Evolutionary conservation across 2,113 vertebrate species (phyloP).

Genomic region (Heteronetta atricapilla): DNA sequence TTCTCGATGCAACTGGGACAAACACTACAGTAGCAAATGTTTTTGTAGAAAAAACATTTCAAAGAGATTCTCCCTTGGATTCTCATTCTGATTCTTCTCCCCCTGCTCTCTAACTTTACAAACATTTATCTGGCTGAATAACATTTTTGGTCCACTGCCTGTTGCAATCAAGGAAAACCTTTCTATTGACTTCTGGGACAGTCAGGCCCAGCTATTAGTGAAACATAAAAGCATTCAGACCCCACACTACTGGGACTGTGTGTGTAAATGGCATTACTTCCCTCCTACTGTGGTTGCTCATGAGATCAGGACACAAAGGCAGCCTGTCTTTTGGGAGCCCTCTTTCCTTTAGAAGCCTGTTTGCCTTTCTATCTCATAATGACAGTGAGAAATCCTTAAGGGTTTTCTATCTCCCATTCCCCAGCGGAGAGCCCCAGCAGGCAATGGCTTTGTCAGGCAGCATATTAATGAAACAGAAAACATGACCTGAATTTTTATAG

Average conservation of each 20-base stretch:
- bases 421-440: constrained; percentile 55
- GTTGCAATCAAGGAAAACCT: constrained; percentile 26
- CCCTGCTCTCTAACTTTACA: background rate
- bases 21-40: background rate
- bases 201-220: background rate
- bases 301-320: constrained; percentile 59
- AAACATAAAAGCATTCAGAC: constrained; percentile 15
- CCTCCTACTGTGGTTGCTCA: constrained; percentile 19
- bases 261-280: constrained; percentile 39
- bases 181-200: constrained; percentile 47
- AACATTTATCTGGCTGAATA: background rate
- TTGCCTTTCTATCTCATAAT: constrained; percentile 52
- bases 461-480: constrained; percentile 68
- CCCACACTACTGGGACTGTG: background rate
- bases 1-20: background rate
- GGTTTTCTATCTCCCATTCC: constrained; percentile 46
- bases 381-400: constrained; percentile 63
- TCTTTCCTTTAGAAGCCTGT: constrained; percentile 47
- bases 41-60: constrained; percentile 15
- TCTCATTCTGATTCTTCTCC: background rate
- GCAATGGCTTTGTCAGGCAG: constrained; percentile 57
- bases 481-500: constrained; percentile 68
- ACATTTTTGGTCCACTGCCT: constrained; percentile 25
- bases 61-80: background rate
- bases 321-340: constrained; percentile 29